Conservation (phyloP, 1,140 invertebrate genomes). For the Atopsyche davidsoni region DNA sequence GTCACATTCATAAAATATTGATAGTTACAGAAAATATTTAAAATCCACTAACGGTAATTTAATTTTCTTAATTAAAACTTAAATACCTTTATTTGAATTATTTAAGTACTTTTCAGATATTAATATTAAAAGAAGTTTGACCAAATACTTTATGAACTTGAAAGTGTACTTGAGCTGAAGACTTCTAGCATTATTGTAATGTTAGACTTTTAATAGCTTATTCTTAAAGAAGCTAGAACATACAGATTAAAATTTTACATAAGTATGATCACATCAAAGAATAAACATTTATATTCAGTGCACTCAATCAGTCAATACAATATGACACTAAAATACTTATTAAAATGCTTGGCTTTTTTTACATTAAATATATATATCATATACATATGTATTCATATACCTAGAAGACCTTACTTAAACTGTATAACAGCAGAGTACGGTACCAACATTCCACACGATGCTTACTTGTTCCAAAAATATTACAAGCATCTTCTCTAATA, state of each 20-base stretch:
- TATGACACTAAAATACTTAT: constrained; percentile 9
- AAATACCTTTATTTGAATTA: too few species aligned
- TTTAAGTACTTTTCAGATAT: too few species aligned
- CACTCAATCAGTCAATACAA: constrained; percentile 25
- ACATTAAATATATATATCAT: neutral
- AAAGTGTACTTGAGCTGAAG: too few species aligned
- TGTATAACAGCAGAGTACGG: constrained; percentile 27
- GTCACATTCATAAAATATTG: too few species aligned
- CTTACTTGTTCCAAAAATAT: constrained; percentile 47
- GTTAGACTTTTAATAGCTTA: too few species aligned
- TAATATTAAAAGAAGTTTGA: too few species aligned
- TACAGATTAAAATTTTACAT: neutral
- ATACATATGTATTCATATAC: constrained; percentile 18
- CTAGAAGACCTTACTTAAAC: constrained; percentile 10
- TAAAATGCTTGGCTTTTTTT: constrained; percentile 24
- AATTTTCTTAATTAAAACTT: too few species aligned
- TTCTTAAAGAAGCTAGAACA: constrained; percentile 1
- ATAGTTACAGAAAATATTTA: too few species aligned
- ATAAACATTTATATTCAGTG: constrained; percentile 23
- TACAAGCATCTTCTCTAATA: constrained; percentile 2
- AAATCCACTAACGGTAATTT: too few species aligned
- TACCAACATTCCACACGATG: constrained; percentile 34
- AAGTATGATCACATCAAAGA: constrained; percentile 6
- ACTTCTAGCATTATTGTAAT: too few species aligned
- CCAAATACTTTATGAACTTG: too few species aligned